phyloP scores from a whole-genome alignment of 2,113 vertebrate genomes.

The Chaetodon trifascialis region DNA sequence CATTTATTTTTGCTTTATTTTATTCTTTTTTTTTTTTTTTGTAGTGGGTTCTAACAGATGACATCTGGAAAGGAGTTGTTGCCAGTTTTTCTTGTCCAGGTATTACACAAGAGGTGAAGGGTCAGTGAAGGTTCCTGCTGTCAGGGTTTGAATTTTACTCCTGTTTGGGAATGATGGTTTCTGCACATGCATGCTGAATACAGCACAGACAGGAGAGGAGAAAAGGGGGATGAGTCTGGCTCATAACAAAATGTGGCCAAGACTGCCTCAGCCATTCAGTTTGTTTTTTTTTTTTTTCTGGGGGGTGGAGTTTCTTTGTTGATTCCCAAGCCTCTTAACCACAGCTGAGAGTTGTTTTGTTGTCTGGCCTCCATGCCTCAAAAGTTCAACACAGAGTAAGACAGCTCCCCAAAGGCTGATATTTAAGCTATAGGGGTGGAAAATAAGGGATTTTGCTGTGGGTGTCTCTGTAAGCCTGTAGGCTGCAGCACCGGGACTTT shows the following conservation, averaged over 20 bases:
- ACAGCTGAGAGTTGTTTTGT: conserved; percentile 67
- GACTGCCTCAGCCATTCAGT: background rate
- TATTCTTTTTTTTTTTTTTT: background rate
- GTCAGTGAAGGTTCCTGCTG: conserved; percentile 25
- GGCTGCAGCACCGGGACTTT: conserved; percentile 52
- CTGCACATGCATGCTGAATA: background rate
- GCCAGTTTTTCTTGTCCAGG: background rate
- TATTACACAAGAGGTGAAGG: background rate
- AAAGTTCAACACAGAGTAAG: conserved; percentile 65
- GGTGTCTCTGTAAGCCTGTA: conserved; percentile 59
- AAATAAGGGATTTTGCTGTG: conserved; percentile 60
- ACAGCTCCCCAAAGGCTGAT: conserved; percentile 55
- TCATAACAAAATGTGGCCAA: conserved; percentile 14
- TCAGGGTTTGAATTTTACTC: conserved; percentile 17
- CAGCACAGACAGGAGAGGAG: background rate
- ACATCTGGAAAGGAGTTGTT: background rate
- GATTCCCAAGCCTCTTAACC: conserved; percentile 63
- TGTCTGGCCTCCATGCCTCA: conserved; percentile 56
- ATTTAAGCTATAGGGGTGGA: conserved; percentile 68
- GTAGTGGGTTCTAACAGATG: background rate
- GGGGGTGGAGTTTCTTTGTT: conserved; percentile 32
- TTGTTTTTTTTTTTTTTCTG: background rate
- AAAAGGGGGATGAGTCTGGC: background rate
- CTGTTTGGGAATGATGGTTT: background rate
- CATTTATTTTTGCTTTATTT: background rate